Evolutionary conservation across 2,797 vertebrate genomes (phyloP).

Genomic region (Calcarius lapponicus): DNA sequence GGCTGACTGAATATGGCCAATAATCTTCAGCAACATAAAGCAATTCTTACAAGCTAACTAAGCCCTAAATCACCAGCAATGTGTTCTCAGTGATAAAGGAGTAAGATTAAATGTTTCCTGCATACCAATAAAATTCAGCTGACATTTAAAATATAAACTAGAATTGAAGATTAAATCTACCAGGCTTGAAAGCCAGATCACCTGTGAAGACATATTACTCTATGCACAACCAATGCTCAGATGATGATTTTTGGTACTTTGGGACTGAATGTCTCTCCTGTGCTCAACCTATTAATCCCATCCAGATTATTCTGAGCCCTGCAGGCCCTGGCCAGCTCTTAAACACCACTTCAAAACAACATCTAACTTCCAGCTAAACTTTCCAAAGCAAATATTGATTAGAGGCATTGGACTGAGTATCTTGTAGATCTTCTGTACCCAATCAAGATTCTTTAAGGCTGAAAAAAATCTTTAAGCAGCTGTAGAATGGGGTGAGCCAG

Average conservation of each 20-base stretch:
- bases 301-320: background rate
- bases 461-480: background rate
- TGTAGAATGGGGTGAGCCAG: background rate
- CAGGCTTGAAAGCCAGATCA: background rate
- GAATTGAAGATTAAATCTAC: conserved; percentile 1
- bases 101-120: conserved; percentile 5
- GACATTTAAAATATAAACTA: background rate
- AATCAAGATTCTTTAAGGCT: background rate
- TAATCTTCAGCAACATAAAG: conserved; percentile 15
- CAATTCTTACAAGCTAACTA: conserved; percentile 11
- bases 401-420: rapidly evolving
- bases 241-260: background rate
- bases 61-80: conserved; percentile 2
- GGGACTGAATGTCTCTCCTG: background rate
- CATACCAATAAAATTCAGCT: background rate
- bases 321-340: background rate
- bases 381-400: background rate
- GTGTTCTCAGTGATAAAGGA: conserved; percentile 19
- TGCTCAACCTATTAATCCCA: background rate
- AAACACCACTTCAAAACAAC: background rate
- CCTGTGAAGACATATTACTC: background rate
- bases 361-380: background rate
- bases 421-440: background rate
- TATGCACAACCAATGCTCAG: background rate
- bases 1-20: background rate